A percentile compares a stretch with the other conserved stretches of the same genome.
These are phyloP conservation scores for Acinonyx jubatus DNA, from an alignment of 2,113 vertebrate species.

Conservation along the genomic window DNA sequence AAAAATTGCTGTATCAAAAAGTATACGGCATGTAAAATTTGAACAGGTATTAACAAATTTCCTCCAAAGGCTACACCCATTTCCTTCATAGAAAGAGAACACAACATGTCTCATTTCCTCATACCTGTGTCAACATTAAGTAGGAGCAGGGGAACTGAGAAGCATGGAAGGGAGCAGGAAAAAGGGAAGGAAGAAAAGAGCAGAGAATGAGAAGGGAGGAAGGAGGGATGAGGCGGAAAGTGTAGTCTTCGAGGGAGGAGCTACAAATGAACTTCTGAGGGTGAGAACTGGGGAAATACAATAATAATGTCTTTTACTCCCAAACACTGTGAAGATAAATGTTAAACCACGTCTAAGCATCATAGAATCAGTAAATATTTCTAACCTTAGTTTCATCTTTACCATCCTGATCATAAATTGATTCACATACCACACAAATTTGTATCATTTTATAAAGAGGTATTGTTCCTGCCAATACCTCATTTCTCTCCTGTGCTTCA, in stretches of 20 bases:
- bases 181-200: not conserved
- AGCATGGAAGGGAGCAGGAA: not conserved
- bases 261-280: not conserved
- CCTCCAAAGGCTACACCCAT: not conserved
- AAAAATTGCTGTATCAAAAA: not conserved
- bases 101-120: not conserved
- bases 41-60: not conserved
- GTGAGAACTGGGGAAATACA: not conserved
- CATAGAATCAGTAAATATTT: not conserved
- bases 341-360: not conserved
- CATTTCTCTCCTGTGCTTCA: not conserved
- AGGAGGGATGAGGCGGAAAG: not conserved
- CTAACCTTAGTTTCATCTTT: not conserved
- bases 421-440: not conserved
- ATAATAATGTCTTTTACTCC: not conserved
- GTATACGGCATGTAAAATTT: not conserved
- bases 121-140: not conserved
- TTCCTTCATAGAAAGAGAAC: not conserved
- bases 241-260: not conserved
- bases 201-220: not conserved
- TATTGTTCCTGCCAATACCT: not conserved
- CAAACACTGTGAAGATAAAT: not conserved
- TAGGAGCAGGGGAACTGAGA: not conserved
- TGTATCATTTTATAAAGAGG: not conserved
- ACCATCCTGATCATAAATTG: not conserved